Conservation (phyloP, 2,113 vertebrate species). For the Bubo scandiacus region DNA sequence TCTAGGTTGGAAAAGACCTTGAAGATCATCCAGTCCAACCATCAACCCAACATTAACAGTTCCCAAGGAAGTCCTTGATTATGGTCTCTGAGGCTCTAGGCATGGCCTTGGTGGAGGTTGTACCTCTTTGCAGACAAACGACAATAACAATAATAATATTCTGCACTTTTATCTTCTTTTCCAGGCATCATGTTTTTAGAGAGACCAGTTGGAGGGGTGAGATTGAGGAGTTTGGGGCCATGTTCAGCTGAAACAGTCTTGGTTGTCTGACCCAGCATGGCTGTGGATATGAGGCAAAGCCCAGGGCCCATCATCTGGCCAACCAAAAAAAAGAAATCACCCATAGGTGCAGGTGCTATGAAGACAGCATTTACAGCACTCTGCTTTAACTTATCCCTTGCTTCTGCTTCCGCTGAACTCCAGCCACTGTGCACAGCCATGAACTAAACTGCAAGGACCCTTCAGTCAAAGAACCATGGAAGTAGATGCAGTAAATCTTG, state of each 20-base stretch:
- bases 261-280: background rate
- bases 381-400: background rate
- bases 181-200: background rate
- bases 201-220: background rate
- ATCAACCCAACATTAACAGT: too few species aligned
- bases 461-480: background rate
- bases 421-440: background rate
- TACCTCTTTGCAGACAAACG: rapidly evolving
- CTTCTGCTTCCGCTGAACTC: background rate
- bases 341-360: background rate
- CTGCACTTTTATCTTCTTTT: background rate
- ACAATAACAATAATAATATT: too few species aligned
- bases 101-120: rapidly evolving
- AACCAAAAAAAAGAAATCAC: background rate
- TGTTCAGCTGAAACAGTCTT: background rate
- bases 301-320: too few species aligned
- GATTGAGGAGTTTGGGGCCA: background rate
- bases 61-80: background rate
- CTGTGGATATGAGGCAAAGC: background rate
- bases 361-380: background rate
- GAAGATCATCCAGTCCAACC: too few species aligned
- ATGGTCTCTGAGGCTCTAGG: background rate
- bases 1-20: too few species aligned
- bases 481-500: background rate
- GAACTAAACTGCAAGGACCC: background rate